Evolutionary conservation across 2,888 invertebrate species (phyloP).

Genomic region (Mythimna impura): DNA sequence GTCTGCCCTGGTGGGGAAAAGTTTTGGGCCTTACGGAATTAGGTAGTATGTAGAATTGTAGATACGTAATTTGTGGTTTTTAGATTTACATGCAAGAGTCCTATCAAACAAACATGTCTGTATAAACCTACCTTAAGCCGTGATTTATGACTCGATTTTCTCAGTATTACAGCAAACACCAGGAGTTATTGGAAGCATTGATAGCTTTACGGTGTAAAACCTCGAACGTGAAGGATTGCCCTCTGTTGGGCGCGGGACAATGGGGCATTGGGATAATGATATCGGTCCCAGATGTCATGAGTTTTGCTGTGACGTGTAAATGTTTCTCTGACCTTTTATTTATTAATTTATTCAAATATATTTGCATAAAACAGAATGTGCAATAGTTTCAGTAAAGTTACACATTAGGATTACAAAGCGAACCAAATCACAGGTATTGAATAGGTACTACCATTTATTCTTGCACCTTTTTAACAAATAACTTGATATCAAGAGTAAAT

Average conservation of each 20-base stretch:
- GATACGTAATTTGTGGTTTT: background rate
- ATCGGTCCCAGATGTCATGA: background rate
- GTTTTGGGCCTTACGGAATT: too few relatives aligned
- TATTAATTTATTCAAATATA: background rate
- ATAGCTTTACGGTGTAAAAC: slow-evolving; percentile 22
- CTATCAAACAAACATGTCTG: background rate
- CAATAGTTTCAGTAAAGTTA: background rate
- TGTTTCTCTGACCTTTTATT: background rate
- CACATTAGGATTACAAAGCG: background rate
- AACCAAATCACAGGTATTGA: background rate
- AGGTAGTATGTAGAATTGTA: background rate
- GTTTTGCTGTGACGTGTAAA: background rate
- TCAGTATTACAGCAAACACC: slow-evolving; percentile 10
- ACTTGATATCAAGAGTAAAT: background rate
- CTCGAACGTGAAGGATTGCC: slow-evolving; percentile 7
- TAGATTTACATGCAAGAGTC: background rate
- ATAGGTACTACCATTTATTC: background rate
- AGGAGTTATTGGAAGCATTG: slow-evolving; percentile 1
- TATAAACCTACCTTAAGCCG: slow-evolving; percentile 6
- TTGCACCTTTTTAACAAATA: background rate
- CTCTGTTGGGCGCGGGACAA: slow-evolving; percentile 14
- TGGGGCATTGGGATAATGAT: slow-evolving; percentile 34
- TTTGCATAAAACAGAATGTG: too few relatives aligned
- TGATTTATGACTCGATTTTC: slow-evolving; percentile 22
- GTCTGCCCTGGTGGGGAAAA: too few relatives aligned